Base-by-base conservation (phyloP, 2,113 vertebrate genomes). In the Oryzias curvinotus region DNA sequence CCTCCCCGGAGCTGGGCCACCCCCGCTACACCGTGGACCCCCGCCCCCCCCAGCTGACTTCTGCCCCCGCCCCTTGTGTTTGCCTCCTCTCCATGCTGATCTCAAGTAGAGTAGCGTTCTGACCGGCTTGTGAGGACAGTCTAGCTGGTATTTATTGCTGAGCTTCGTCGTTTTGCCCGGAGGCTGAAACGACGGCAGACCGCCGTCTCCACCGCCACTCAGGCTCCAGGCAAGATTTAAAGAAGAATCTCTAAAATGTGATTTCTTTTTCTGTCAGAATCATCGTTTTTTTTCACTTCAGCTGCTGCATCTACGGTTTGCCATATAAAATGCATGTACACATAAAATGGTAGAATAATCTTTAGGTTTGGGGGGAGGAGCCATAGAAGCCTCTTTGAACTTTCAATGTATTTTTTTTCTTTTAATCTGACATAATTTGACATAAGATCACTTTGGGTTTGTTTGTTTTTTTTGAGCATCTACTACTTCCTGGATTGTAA, bases 71-170 rank as follows among this genome's bases (percentile, higher is more conserved):
- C 65, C 50, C 55, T 51, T 15, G 49, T 47, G 54, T 65, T 26
- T 15, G 7, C 52, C 56, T 77, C 84, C 56, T 55, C 26, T 67
- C 57, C 65, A 52, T 85, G 80, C 85, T 86, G 69, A 84, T 90
- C 78, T 80, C 83, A 62, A 68, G 70, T 90, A 82, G 84, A 71
- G 68, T 85, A 89, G 81, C 83, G 83, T 84, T 77, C 62, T 82
- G 78, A 80, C 82, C 82, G 83, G 83, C 78, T 74, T 82, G 58
- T 83, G 81, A 76, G 75, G 80, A 83, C 80, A 77, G 77, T 62
- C 67, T 75, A 69, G 84, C 87, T 88, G 85, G 90, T 90, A 91
- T 89, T 87, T 89, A 90, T 90, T 89, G 77, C 85, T 78, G 68
- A 56, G 82, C 88, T 23, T 83, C 80, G 61, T 73, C 84, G 50